A percentile compares a stretch with the other conserved stretches of the same genome.
phyloP scores from a whole-genome alignment of 2,797 vertebrate species.

The Micrastur ruficollis region DNA sequence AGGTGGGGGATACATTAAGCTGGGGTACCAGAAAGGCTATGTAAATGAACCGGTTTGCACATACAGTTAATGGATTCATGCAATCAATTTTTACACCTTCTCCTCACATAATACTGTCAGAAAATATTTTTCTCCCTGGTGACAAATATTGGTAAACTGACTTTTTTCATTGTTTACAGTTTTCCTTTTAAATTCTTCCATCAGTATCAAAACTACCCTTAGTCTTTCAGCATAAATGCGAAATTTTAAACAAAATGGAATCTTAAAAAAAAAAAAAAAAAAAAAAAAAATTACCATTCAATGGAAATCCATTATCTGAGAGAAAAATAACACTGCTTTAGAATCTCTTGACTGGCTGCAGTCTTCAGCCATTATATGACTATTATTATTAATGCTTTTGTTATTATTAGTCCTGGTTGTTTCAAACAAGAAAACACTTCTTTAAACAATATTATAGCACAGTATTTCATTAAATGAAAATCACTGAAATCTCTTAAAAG shows the following conservation, averaged over 20 bases:
- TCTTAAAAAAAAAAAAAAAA: not conserved
- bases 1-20: not conserved
- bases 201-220: not conserved
- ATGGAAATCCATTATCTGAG: not conserved
- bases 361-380: not conserved
- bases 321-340: not conserved
- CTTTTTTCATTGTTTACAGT: not conserved
- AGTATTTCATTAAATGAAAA: constrained; percentile 9
- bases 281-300: not conserved
- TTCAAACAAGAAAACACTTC: constrained; percentile 2
- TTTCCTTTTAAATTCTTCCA: not conserved
- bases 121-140: not conserved
- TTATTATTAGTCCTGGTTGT: not conserved
- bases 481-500: not conserved
- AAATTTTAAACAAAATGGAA: not conserved
- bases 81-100: not conserved
- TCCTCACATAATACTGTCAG: not conserved
- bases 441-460: not conserved
- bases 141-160: not conserved
- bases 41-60: not conserved
- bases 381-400: not conserved
- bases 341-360: not conserved
- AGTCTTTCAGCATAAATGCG: not conserved
- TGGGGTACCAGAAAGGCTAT: not conserved
- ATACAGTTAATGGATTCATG: not conserved